These are phyloP conservation scores for Spea multiplicata DNA, from an alignment of 2,113 vertebrate genomes.

Conservation along the genomic window DNA sequence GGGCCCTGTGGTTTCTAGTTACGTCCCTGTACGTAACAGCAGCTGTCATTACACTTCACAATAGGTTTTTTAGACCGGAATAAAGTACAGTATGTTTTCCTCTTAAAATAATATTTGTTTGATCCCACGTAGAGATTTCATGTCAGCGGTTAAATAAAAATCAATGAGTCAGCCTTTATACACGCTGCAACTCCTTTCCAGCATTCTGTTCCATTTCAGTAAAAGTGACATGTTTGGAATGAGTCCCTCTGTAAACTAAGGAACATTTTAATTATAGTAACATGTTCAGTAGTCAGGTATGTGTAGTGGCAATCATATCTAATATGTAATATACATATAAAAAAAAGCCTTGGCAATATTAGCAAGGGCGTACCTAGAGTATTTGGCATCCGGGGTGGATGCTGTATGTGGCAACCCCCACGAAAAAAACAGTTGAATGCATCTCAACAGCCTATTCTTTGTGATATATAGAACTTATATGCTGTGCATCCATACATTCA, in stretches of 20 bases:
- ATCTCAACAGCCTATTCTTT: too few species aligned
- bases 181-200: neutral
- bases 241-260: neutral
- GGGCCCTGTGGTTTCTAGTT: too few species aligned
- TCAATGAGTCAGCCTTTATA: neutral
- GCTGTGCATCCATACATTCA: too few species aligned
- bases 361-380: too few species aligned
- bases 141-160: neutral
- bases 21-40: too few species aligned
- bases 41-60: neutral
- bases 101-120: neutral
- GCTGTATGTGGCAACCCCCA: too few species aligned
- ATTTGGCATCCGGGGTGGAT: too few species aligned
- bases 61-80: neutral
- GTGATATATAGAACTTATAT: too few species aligned
- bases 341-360: too few species aligned
- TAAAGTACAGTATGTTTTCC: neutral
- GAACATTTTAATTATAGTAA: neutral
- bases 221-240: neutral
- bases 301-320: neutral
- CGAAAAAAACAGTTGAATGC: too few species aligned
- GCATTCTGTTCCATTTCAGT: neutral
- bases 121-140: neutral
- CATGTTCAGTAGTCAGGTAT: neutral
- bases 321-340: too few species aligned